Evolutionary conservation across 1,140 invertebrate genomes (phyloP).

Genomic region (Drosophila punjabiensis): DNA sequence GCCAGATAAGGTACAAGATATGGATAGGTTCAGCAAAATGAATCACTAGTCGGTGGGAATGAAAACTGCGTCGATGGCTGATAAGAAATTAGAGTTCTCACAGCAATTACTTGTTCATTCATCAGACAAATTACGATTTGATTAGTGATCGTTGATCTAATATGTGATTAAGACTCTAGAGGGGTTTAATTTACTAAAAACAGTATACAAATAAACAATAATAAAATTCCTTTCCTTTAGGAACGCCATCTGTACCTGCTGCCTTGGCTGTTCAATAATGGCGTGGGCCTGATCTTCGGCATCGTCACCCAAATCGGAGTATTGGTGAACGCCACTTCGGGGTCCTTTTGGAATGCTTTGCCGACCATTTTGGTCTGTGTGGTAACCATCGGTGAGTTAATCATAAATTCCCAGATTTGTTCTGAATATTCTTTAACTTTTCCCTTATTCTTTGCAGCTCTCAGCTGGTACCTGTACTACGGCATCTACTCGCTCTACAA

Average conservation of each 20-base stretch:
- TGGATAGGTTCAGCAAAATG: neutral
- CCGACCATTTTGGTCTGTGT: neutral
- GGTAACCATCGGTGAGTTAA: neutral
- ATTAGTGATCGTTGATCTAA: neutral
- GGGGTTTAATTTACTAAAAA: neutral
- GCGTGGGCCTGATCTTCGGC: neutral
- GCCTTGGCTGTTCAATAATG: conserved; percentile 63
- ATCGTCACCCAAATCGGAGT: neutral
- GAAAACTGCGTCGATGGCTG: neutral
- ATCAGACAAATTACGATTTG: neutral
- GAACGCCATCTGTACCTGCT: conserved; percentile 61
- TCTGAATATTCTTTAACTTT: neutral
- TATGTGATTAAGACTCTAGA: neutral
- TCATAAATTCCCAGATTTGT: neutral
- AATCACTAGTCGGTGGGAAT: neutral
- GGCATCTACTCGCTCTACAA: conserved; percentile 66
- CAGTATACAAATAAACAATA: neutral
- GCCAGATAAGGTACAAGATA: neutral
- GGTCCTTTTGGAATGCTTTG: neutral
- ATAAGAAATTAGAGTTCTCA: neutral
- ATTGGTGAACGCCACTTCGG: neutral
- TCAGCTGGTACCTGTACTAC: conserved; percentile 48
- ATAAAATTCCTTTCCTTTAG: conserved; percentile 12
- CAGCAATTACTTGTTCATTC: neutral
- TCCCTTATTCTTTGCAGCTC: conserved; percentile 23